Conservation (phyloP, 2,797 vertebrate species). For the Sandelia bainsii region DNA sequence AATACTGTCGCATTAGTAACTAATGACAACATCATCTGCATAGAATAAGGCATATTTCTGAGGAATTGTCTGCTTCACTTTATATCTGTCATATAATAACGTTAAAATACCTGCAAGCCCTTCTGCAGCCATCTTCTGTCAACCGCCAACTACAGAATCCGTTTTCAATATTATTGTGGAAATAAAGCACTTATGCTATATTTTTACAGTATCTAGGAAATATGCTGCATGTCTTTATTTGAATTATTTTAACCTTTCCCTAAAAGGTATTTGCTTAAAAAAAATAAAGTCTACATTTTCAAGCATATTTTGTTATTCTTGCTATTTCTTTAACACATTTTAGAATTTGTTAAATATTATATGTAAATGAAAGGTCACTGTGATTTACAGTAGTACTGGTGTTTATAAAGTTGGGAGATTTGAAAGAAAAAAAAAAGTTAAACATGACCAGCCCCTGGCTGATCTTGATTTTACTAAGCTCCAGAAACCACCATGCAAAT, state of each 20-base stretch:
- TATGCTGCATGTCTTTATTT: slow-evolving; percentile 31
- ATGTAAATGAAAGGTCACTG: too few relatives aligned
- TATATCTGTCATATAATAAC: slow-evolving; percentile 14
- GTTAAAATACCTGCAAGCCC: slow-evolving; percentile 31
- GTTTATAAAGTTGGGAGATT: too few relatives aligned
- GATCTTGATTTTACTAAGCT: too few relatives aligned
- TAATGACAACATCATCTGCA: slow-evolving; percentile 15
- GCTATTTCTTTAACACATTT: slow-evolving; percentile 1
- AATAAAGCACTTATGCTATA: slow-evolving; percentile 24
- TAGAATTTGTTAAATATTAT: neutral
- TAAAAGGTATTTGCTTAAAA: slow-evolving; percentile 36
- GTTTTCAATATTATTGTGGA: neutral
- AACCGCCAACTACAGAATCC: neutral
- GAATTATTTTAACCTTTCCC: slow-evolving; percentile 27
- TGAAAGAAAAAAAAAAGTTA: too few relatives aligned
- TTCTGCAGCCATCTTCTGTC: neutral
- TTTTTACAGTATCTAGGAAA: slow-evolving; percentile 14
- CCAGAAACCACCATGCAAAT: too few relatives aligned
- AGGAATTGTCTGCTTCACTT: slow-evolving; percentile 22
- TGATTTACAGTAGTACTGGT: too few relatives aligned
- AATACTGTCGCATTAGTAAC: slow-evolving; percentile 7
- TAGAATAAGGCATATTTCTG: slow-evolving; percentile 24
- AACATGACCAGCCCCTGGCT: too few relatives aligned
- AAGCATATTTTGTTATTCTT: slow-evolving; percentile 45
- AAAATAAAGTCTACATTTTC: slow-evolving; percentile 67